Evolutionary conservation across 2,113 vertebrate species (phyloP).

Genomic region (Merops nubicus): DNA sequence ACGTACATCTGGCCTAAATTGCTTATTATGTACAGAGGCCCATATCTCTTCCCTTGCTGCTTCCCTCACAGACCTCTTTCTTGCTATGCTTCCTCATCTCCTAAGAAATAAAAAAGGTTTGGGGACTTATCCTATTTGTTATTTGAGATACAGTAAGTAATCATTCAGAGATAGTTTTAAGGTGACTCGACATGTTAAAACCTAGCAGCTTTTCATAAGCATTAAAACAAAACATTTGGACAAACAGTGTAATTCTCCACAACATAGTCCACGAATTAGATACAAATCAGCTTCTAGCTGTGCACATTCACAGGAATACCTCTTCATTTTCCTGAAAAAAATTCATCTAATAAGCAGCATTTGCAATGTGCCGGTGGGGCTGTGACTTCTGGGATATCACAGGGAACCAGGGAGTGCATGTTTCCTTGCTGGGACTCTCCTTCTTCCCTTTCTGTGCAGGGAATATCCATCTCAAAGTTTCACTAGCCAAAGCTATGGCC

Average conservation of each 20-base stretch:
- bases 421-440: not conserved
- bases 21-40: not conserved
- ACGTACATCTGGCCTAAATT: not conserved
- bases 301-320: not conserved
- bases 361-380: fast-evolving
- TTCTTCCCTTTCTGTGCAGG: not conserved
- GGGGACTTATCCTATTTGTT: not conserved
- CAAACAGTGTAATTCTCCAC: not conserved
- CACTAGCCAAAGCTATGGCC: not conserved
- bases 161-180: not conserved
- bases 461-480: not conserved
- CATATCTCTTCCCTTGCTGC: not conserved
- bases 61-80: not conserved
- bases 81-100: not conserved
- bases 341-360: not conserved
- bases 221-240: not conserved
- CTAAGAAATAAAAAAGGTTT: not conserved
- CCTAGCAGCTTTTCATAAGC: not conserved
- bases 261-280: not conserved
- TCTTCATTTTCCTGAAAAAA: not conserved
- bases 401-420: not conserved
- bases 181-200: not conserved
- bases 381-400: not conserved
- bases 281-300: not conserved
- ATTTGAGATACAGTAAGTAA: not conserved